Base-by-base conservation (phyloP, 1,140 invertebrate species). In the Cyphomyrmex costatus region DNA sequence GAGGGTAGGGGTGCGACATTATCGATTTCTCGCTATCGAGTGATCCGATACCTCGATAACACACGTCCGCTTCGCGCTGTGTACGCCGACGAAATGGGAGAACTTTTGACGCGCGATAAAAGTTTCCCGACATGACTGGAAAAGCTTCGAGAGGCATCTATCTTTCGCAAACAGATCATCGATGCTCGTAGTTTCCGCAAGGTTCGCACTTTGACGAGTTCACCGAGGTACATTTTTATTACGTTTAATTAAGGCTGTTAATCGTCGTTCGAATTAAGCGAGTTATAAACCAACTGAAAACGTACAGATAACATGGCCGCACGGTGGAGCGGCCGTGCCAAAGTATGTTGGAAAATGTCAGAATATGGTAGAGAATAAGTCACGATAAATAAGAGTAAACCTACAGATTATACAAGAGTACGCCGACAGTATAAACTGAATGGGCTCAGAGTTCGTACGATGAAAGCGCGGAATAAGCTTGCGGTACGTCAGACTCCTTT, bases 21-120 rank as follows among this genome's bases (percentile, higher is more conserved):
- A 90, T 90, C 88, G 89, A 90, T 90, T 90, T 71, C 73, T 86
- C 80, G 30, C 36, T 85, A 89, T 90, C 88, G 76, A 33, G 84
- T 83, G 86, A 90, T 90, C 77, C 88, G 80, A 88, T 90, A 86
- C 68, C 71, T 51, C 85, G 87, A 88, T 89, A 89, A 88, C 78
- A 87, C 87, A 84, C 87, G 51, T 58, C 42, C 49, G 68, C 58
- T 51, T 82, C 71, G 65, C 61, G 53, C 49, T 53, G 53, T 53
- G 53, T 36, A 78, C 79, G 79, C 65, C 60, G 14, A 51, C 33
- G 68, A 74, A 61, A 30, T 61, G 82, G 76, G 14, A 30, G 68
- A 85, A 87, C 77, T 89, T 89, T 73, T 88, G 86, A 89, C 82
- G 86, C 82, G 88, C 80, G 86, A 86, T 89, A 85, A 88, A 89